A percentile compares a stretch with the other conserved stretches of the same genome.
phyloP scores from a whole-genome alignment of 2,113 vertebrate genomes.

The Girardinichthys multiradiatus region DNA sequence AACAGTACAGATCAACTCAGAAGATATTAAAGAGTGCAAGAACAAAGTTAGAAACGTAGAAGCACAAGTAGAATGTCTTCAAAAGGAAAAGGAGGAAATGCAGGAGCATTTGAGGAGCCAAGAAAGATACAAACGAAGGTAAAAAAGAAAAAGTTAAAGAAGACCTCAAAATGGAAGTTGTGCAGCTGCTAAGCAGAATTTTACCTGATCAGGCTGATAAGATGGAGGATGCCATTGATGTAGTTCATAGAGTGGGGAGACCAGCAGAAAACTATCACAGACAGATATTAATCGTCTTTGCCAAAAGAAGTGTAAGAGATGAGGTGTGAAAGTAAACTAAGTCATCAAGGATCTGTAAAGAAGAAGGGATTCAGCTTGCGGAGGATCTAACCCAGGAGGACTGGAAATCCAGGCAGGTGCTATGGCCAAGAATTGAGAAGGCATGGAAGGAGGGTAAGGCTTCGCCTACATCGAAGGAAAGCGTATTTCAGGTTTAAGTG shows the following conservation, averaged over 20 bases:
- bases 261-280: no score
- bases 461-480: background rate
- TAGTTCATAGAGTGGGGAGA: no score
- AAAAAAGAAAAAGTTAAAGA: background rate
- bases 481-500: background rate
- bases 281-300: no score
- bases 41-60: background rate
- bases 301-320: no score
- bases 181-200: no score
- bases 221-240: no score
- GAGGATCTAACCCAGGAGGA: slow-evolving; percentile 1
- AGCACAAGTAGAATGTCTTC: background rate
- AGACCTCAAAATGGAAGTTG: no score
- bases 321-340: background rate
- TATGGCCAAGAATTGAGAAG: background rate
- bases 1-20: background rate
- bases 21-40: slow-evolving; percentile 8
- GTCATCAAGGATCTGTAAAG: background rate
- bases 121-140: background rate
- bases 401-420: background rate
- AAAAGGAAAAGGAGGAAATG: slow-evolving; percentile 2
- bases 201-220: no score
- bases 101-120: background rate
- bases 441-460: slow-evolving; percentile 4
- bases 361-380: background rate